These are phyloP conservation scores for Oscheius sp. DNA, from an alignment of 2,888 invertebrate species.

Conservation along the genomic window DNA sequence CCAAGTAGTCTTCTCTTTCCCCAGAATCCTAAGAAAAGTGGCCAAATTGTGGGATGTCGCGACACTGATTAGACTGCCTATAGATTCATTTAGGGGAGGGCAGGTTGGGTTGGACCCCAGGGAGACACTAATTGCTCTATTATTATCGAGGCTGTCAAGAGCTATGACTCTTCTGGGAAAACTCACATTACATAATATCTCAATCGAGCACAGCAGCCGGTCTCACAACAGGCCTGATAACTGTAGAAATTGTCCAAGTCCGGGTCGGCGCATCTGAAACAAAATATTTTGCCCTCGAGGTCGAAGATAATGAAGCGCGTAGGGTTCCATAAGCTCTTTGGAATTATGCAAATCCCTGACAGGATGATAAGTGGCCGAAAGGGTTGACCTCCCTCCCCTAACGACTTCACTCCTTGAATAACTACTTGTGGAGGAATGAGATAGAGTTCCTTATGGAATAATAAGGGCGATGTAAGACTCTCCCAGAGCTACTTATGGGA, in stretches of 20 bases:
- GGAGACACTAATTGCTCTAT: not conserved
- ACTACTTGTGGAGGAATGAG: too few species aligned
- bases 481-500: too few species aligned
- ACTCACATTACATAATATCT: conserved; percentile 31
- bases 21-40: too few species aligned
- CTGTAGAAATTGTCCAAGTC: conserved; percentile 49
- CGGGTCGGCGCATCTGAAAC: conserved; percentile 54
- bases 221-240: conserved; percentile 50
- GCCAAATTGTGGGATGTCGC: not conserved
- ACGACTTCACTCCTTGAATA: not conserved
- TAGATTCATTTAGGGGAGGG: not conserved
- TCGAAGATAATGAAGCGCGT: conserved; percentile 12
- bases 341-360: conserved; percentile 26
- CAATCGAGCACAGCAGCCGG: conserved; percentile 49
- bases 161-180: not conserved
- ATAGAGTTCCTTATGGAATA: too few species aligned
- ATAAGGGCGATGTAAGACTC: too few species aligned
- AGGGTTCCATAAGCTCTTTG: conserved; percentile 13
- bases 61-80: not conserved
- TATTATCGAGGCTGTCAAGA: not conserved
- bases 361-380: conserved; percentile 20
- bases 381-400: not conserved
- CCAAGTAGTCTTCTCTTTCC: too few species aligned
- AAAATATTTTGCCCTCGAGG: not conserved
- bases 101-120: not conserved